A percentile compares a stretch with the other conserved stretches of the same genome.
These are phyloP conservation scores for Channa maculata DNA, from an alignment of 2,113 vertebrate genomes.

Conservation along the genomic window DNA sequence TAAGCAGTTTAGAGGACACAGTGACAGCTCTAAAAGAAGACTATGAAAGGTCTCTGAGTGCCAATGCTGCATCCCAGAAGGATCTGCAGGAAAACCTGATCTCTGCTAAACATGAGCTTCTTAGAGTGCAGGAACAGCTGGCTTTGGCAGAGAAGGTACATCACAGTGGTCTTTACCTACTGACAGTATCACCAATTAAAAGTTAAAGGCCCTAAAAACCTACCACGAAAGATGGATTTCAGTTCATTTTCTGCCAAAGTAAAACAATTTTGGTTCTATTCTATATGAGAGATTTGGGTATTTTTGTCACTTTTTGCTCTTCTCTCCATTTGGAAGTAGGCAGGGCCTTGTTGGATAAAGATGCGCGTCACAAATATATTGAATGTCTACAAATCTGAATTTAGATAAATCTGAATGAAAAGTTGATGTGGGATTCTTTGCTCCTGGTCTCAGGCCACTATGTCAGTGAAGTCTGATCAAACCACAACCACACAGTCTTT, in stretches of 20 bases:
- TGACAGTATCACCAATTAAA: neutral
- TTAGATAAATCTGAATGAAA: neutral
- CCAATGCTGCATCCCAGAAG: slow-evolving; percentile 87
- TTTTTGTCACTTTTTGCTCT: neutral
- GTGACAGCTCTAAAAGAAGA: slow-evolving; percentile 89
- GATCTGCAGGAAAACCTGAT: slow-evolving; percentile 91
- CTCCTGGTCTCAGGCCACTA: too few relatives aligned
- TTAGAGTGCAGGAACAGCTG: slow-evolving; percentile 93
- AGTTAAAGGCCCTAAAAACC: neutral
- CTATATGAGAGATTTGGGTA: neutral
- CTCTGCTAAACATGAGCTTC: slow-evolving; percentile 91
- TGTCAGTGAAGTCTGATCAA: too few relatives aligned
- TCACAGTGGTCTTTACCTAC: neutral
- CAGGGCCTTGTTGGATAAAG: neutral
- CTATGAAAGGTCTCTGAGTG: slow-evolving; percentile 89
- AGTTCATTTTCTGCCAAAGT: neutral
- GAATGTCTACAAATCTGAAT: neutral
- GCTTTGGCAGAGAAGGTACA: slow-evolving; percentile 92
- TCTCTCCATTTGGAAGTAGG: neutral
- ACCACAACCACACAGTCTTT: too few relatives aligned
- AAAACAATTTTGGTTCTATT: neutral
- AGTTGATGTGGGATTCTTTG: too few relatives aligned
- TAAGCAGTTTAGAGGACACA: slow-evolving; percentile 88
- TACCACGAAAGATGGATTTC: neutral
- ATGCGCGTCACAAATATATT: too few relatives aligned